Base-by-base conservation (phyloP, 2,797 vertebrate genomes). In the Tiaroga cobitis region DNA sequence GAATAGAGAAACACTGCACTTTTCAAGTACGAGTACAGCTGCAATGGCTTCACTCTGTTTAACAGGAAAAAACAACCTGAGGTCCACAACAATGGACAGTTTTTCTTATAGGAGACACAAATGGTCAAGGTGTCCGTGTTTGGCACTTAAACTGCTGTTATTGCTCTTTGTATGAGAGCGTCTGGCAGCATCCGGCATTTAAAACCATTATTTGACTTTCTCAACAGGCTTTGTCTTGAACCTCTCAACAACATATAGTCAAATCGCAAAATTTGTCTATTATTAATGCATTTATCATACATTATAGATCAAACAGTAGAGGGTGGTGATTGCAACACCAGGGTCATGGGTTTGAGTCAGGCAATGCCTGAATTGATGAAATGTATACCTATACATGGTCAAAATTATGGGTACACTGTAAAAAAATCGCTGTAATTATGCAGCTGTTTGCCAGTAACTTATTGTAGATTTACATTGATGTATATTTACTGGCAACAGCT, bases 41-140 rank as follows among this genome's bases (percentile, higher is more conserved):
- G 89, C 79, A 79, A 88, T 85, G 87, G 89, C 85, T 87, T 90
- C 82, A 84, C 78, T 87, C 85, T 90, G 88, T 87, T 90, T 88
- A 76, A 90, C 63, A 85, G 94, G 93, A 95, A 95, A 95, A 93
- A 94, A 94, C 93, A 94, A 90, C 92, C 92, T 91, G 90, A 92
- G 90, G 86, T 86, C 86, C 65, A 75, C 73, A 93, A 96, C 94
- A 96, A 95, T 95, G 90, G 91, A 83, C 54, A 89, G 84, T 87
- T 82, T 79, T 73, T 85, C 73, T 87, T 84, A 75, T 16, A 85
- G 80, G 72, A 83, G 87, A 88, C 76, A 46, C 69, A 77, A 80
- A 81, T 80, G 86, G 54, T 86, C 65, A 84, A 86, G 87, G 82
- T 86, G 81, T 87, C 80, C 8, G n/a, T 78, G 76, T 84, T 74